These are phyloP conservation scores for Drosophila ironensis DNA, from an alignment of 1,140 invertebrate species.

Conservation along the genomic window DNA sequence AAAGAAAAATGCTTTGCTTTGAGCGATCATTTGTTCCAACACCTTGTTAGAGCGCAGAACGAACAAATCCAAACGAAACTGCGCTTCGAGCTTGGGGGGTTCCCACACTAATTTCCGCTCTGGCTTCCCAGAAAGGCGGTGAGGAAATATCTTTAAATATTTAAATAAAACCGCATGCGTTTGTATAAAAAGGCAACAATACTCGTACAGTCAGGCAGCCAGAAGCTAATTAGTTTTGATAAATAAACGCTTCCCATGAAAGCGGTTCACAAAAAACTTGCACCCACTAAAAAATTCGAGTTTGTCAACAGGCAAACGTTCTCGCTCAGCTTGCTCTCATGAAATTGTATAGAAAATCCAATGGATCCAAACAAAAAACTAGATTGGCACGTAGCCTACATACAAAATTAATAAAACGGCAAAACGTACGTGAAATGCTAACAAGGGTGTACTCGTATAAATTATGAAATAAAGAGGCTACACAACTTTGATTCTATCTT, in stretches of 20 bases:
- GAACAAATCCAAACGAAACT: conserved; percentile 18
- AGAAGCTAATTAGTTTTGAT: conserved; percentile 58
- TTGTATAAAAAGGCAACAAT: conserved; percentile 41
- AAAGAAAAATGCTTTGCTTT: conserved; percentile 16
- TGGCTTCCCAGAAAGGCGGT: conserved; percentile 43
- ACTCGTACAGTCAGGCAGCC: conserved; percentile 19
- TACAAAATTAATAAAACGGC: too few relatives aligned
- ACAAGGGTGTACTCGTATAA: too few relatives aligned
- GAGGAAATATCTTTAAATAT: conserved; percentile 54
- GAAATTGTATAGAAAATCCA: conserved; percentile 4
- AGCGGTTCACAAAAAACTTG: conserved; percentile 8
- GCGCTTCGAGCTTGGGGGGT: conserved; percentile 37
- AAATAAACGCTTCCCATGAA: conserved; percentile 47
- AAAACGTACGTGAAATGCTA: too few relatives aligned
- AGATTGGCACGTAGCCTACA: conserved; percentile 15
- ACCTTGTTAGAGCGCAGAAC: conserved; percentile 29
- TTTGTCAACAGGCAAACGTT: conserved; percentile 4
- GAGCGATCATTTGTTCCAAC: conserved; percentile 53
- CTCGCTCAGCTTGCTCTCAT: conserved; percentile 1
- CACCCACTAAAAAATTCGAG: conserved; percentile 21
- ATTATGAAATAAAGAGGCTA: too few relatives aligned
- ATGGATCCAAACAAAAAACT: too few relatives aligned
- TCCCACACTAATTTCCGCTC: conserved; percentile 69
- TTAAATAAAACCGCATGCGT: conserved; percentile 62
- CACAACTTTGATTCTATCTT: neutral